Percentiles rank a stretch among this genome's conserved stretches.
phyloP scores from a whole-genome alignment of 2,888 invertebrate species.

The Phengaris arion region DNA sequence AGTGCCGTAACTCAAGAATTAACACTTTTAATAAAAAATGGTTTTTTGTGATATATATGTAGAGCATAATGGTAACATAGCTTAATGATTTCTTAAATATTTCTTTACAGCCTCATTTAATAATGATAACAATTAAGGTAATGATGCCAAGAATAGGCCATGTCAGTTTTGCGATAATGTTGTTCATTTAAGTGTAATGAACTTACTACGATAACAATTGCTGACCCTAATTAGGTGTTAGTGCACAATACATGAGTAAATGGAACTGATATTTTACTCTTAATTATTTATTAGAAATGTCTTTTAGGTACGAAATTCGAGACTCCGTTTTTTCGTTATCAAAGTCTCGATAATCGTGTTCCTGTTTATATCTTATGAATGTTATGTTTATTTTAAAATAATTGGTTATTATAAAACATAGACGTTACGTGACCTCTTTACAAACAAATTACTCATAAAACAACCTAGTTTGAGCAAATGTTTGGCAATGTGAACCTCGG shows the following conservation, averaged over 20 bases:
- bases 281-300: not conserved
- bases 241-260: not conserved
- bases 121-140: conserved; percentile 6
- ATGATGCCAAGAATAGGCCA: not conserved
- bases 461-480: conserved; percentile 27
- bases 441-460: conserved; percentile 26
- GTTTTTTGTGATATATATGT: not conserved
- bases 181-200: not conserved
- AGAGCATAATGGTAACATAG: not conserved
- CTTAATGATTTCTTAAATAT: not conserved
- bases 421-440: conserved; percentile 25
- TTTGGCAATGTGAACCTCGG: conserved; percentile 38
- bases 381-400: conserved; percentile 12
- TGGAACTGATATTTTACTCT: not conserved
- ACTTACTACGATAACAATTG: not conserved
- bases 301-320: not conserved
- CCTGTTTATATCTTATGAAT: not conserved
- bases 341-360: not conserved
- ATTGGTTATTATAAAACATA: conserved; percentile 19
- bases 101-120: not conserved
- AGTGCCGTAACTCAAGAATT: not conserved
- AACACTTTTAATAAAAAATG: not conserved
- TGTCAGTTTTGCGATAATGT: not conserved
- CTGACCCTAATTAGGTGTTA: conserved; percentile 12
- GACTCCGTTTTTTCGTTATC: not conserved